Base-by-base conservation (phyloP, 2,888 invertebrate species). In the Epistrophella euchroma region DNA sequence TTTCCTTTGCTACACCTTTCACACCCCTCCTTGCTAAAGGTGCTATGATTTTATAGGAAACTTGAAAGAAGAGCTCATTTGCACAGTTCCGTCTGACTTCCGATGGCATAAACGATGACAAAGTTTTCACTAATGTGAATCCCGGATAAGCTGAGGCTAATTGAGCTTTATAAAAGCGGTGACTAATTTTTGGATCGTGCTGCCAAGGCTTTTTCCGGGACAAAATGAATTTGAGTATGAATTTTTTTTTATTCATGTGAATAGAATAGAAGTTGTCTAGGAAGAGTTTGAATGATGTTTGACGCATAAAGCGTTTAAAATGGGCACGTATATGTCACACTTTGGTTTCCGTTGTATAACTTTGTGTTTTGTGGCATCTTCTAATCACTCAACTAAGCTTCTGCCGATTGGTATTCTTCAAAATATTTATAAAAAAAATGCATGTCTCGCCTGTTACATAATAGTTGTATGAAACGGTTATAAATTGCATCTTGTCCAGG, bases 91-190 rank as follows among this genome's bases (percentile, higher is more conserved):
- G 74, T 56, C 71, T 22, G 71, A 82, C 86, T 82, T 86, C 86
- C 82, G 86, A 74, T 58, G 70, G 73, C 64, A 62, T 76, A 50
- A 47, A 52, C 22, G 74, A 78, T 78, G 78, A 74, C 73, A 40
- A 78, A 80, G 71, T 84, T 78, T 85, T 77, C 75, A 73, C 80
- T 80, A 80, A 85, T 80, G 70, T 77, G 85, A 72, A 43, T 62
- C 62, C 68, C 80, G 80, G 76, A 80, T 85, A 50, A 76, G 85
- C 80, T 77, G 52, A n/a, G 55, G 75, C 85, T 85, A 85, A 85
- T 85, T 85, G 85, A 80, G 43, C 76, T 73, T 55, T 40, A 28
- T 64, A 62, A 45, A 70, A 70, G 73, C 76, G 85, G 80, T 73
- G 64, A 73, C 72, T 76, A 80, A 72, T 68, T 77, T 77, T 76